Base-by-base conservation (phyloP, 2,888 invertebrate species). In the Athalia circularis region DNA sequence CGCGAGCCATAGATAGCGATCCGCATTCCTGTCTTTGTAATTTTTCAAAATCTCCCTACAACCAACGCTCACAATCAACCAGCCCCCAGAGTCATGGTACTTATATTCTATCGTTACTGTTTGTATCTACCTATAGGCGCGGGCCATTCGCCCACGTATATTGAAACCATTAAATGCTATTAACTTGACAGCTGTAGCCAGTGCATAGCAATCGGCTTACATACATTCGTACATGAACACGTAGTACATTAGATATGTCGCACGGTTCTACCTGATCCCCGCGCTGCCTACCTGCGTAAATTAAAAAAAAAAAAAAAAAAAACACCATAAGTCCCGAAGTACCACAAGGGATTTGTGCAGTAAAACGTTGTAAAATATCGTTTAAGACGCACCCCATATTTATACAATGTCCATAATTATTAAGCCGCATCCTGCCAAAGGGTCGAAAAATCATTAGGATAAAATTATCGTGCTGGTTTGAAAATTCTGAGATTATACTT, bases 1-100 rank as follows among this genome's bases (percentile, higher is more conserved):
- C 68, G 68, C 68, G 43, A 68, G 68, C 68, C 68, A 29, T 4
- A 68, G 68, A 68, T 68, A 68, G 29, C 68, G 15, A 68, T 68
- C 68, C 68, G 68, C 68, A 68, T 68, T 68, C 68, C 68, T 9
- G 13, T 50, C n/a, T 50, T 67, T 67, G 48, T 50, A 7, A 67
- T 67, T 50, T 67, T 67, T 50, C 67, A 67, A 67, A 67, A 67
- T 67, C 15, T 13, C 4, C 13, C 7, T n/a, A 4, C 7, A n/a
- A 61, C 6, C 11, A 0, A 61, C 7, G 13, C 48, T 50, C 50
- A 15, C 67, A 67, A 47, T 47, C 8, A n/a, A 62, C 7, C 4
- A 11, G 13, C 7, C 15, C 4, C 8, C 29, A 62, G 15, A 9
- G 9, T 5, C 59, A 59, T 9, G 61, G 61, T 13, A 61, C 9